Conservation (phyloP, 1,140 invertebrate genomes). For the Caenorhabditis brenneri region DNA sequence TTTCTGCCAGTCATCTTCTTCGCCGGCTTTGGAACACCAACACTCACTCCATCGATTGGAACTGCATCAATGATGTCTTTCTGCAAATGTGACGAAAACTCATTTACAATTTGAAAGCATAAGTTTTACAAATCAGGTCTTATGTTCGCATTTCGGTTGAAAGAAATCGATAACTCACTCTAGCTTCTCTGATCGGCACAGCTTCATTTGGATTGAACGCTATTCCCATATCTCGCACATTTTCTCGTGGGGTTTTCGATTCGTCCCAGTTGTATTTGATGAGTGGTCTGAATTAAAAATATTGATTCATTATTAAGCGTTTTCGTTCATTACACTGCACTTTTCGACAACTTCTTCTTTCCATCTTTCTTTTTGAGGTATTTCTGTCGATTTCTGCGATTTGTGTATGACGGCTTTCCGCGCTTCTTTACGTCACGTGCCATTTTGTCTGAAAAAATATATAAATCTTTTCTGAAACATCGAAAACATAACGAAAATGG, state of each 20-base stretch:
- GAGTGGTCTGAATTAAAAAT: background rate
- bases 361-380: background rate
- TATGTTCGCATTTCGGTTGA: too few relatives aligned
- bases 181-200: background rate
- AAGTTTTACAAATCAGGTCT: too few relatives aligned
- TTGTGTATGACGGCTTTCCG: slow-evolving; percentile 27
- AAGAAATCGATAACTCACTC: background rate
- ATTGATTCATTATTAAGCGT: too few relatives aligned
- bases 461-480: background rate
- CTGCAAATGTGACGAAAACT: slow-evolving; percentile 77
- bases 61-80: slow-evolving; percentile 94
- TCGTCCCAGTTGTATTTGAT: slow-evolving; percentile 9
- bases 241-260: background rate
- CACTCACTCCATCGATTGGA: slow-evolving; percentile 91
- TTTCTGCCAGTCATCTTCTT: slow-evolving; percentile 14
- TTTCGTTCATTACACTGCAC: background rate
- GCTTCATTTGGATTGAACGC: slow-evolving; percentile 34
- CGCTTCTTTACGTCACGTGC: slow-evolving; percentile 22
- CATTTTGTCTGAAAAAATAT: slow-evolving; percentile 2
- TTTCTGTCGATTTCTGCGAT: slow-evolving; percentile 9
- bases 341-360: slow-evolving; percentile 11
- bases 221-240: slow-evolving; percentile 24
- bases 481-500: background rate
- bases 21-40: slow-evolving; percentile 84
- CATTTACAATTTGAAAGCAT: too few relatives aligned